phyloP scores from a whole-genome alignment of 2,797 vertebrate genomes.

The Anguilla megastoma region DNA sequence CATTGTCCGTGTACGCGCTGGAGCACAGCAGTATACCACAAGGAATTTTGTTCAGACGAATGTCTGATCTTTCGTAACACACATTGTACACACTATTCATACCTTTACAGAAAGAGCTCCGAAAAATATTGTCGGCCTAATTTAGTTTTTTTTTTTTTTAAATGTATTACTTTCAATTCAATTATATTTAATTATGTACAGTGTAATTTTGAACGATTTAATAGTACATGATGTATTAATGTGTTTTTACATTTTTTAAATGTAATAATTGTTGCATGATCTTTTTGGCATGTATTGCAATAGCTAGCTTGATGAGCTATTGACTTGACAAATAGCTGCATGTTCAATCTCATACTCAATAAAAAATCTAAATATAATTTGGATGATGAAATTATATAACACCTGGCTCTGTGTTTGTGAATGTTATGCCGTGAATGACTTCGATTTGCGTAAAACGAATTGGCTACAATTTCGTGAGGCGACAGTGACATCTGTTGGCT shows the following conservation, averaged over 20 bases:
- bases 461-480: neutral
- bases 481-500: constrained; percentile 32
- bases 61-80: too few species aligned
- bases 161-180: too few species aligned
- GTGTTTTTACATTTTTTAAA: neutral
- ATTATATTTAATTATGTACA: too few species aligned
- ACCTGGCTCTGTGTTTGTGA: neutral
- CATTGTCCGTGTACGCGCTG: neutral
- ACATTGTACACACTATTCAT: too few species aligned
- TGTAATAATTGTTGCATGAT: neutral
- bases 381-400: neutral
- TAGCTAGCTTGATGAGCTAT: neutral
- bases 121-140: too few species aligned
- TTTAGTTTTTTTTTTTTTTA: too few species aligned
- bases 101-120: too few species aligned
- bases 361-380: neutral
- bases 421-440: neutral
- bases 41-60: too few species aligned
- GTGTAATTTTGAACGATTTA: too few species aligned
- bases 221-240: neutral
- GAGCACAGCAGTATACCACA: too few species aligned
- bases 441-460: neutral
- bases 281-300: neutral
- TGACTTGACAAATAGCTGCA: neutral
- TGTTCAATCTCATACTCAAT: neutral